phyloP scores from a whole-genome alignment of 2,888 invertebrate genomes.

The Micropterix aruncella region DNA sequence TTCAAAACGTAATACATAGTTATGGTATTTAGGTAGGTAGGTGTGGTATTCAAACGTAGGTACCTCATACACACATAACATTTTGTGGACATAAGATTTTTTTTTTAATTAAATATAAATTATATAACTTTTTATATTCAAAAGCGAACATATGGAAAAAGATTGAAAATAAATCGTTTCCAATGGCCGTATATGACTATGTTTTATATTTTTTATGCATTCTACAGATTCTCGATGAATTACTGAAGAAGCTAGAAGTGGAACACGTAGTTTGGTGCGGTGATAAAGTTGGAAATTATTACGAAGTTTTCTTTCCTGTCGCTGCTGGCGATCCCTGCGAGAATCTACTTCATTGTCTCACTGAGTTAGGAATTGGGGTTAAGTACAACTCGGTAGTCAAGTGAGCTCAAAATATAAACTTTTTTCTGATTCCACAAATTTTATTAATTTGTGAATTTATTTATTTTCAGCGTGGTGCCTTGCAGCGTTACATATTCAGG shows the following conservation, averaged over 20 bases:
- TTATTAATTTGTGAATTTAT: too few relatives aligned
- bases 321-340: slow-evolving; percentile 57
- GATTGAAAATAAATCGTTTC: not conserved
- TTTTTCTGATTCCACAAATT: not conserved
- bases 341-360: slow-evolving; percentile 58
- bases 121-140: not conserved
- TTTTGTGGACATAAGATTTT: too few relatives aligned
- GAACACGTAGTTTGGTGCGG: slow-evolving; percentile 57
- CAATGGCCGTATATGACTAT: not conserved
- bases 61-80: too few relatives aligned
- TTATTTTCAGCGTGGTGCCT: slow-evolving; percentile 42
- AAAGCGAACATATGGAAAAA: not conserved
- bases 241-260: slow-evolving; percentile 48
- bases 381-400: slow-evolving; percentile 57
- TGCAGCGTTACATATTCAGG: slow-evolving; percentile 43
- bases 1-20: too few relatives aligned
- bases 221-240: slow-evolving; percentile 48
- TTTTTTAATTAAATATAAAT: too few relatives aligned
- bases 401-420: slow-evolving; percentile 23
- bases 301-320: slow-evolving; percentile 56
- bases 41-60: too few relatives aligned
- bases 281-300: slow-evolving; percentile 52
- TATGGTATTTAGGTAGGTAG: too few relatives aligned
- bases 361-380: slow-evolving; percentile 56
- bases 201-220: not conserved